These are phyloP conservation scores for Phrynosoma blainvillii DNA, from an alignment of 2,113 vertebrate genomes.

Conservation along the genomic window DNA sequence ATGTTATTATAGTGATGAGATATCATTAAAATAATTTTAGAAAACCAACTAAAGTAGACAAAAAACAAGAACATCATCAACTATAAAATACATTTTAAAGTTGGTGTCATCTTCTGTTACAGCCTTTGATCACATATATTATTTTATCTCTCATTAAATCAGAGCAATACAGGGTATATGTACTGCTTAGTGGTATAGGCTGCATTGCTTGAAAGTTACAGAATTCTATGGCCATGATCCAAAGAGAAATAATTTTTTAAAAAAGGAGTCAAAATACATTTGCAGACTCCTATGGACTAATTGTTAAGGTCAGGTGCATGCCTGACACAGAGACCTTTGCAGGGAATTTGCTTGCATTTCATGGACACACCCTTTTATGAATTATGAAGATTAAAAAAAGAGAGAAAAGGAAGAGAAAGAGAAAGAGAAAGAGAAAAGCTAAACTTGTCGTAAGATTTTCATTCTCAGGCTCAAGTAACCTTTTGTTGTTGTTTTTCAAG, in stretches of 20 bases:
- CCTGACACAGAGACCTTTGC: background rate
- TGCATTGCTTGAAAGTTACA: background rate
- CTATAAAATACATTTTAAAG: conserved; percentile 15
- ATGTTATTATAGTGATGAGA: background rate
- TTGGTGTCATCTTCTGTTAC: background rate
- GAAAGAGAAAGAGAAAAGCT: too few relatives aligned
- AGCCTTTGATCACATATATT: conserved; percentile 28
- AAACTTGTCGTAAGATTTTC: too few relatives aligned
- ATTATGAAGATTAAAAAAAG: background rate
- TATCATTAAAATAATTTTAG: conserved; percentile 3
- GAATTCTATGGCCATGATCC: background rate
- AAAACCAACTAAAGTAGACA: background rate
- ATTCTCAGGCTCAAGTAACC: too few relatives aligned
- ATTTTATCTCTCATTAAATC: conserved; percentile 31
- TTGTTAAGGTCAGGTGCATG: background rate
- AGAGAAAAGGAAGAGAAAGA: background rate
- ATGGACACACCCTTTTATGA: background rate
- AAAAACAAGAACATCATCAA: background rate
- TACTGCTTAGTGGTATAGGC: background rate
- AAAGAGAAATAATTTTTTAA: conserved; percentile 1
- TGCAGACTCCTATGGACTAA: background rate
- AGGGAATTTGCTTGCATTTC: background rate
- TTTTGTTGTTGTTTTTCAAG: too few relatives aligned
- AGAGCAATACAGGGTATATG: background rate
- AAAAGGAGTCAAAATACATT: background rate